Conservation (phyloP, 1,140 invertebrate species). For the Ctenoplectra terminalis region DNA sequence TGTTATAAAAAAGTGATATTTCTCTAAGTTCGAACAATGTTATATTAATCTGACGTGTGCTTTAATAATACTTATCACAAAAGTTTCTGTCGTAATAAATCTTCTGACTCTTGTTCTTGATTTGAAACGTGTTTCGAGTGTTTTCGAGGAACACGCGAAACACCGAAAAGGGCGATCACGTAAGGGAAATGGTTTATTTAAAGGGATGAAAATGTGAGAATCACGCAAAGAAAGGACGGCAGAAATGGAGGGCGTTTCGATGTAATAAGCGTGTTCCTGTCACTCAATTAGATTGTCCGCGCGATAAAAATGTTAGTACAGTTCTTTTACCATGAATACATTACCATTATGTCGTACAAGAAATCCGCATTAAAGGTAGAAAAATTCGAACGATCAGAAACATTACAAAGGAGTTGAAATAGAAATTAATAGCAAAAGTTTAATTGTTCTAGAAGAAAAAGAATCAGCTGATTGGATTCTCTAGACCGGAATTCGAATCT, state of each 20-base stretch:
- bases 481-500: no score
- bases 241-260: background rate
- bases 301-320: background rate
- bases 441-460: no score
- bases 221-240: slow-evolving; percentile 26
- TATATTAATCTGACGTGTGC: no score
- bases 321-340: background rate
- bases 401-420: no score
- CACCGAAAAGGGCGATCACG: slow-evolving; percentile 21
- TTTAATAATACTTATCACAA: background rate
- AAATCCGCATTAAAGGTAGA: background rate
- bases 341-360: background rate
- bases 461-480: no score
- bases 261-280: background rate
- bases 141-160: slow-evolving; percentile 29
- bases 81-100: background rate
- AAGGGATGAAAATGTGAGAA: slow-evolving; percentile 42
- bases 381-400: background rate
- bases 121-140: slow-evolving; percentile 17
- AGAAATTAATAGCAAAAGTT: no score
- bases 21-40: no score
- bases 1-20: no score
- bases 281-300: background rate
- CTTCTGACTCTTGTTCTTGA: slow-evolving; percentile 2
- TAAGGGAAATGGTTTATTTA: slow-evolving; percentile 57